Evolutionary conservation across 1,140 invertebrate species (phyloP).

Genomic region (Lepidurus packardi): DNA sequence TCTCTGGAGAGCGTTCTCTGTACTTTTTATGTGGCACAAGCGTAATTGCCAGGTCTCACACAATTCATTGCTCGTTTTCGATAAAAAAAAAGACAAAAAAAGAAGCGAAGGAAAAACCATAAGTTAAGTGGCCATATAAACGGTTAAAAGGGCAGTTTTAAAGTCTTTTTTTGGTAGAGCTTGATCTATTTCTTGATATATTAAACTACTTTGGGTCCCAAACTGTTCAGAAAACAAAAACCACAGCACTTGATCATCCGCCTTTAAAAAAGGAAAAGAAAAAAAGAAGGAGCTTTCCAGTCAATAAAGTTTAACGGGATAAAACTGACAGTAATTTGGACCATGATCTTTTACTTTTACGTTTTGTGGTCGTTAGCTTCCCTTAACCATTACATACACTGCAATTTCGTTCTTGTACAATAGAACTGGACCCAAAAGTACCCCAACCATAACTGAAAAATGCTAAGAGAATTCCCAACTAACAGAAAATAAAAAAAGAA

Average conservation of each 20-base stretch:
- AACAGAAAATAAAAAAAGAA: too few relatives aligned
- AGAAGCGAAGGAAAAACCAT: too few relatives aligned
- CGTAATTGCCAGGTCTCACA: background rate
- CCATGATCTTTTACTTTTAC: background rate
- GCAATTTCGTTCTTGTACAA: too few relatives aligned
- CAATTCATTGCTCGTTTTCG: background rate
- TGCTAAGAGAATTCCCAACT: too few relatives aligned
- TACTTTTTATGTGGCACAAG: too few relatives aligned
- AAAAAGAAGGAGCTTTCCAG: background rate
- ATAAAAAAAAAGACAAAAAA: background rate
- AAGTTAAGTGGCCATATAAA: too few relatives aligned
- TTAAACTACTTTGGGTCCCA: background rate
- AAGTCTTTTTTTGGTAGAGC: too few relatives aligned
- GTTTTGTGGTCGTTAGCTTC: background rate
- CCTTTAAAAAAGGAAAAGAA: background rate
- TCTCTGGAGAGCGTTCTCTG: too few relatives aligned
- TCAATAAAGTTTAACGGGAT: slow-evolving; percentile 1
- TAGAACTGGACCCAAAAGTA: too few relatives aligned
- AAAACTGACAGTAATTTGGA: background rate
- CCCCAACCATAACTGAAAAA: too few relatives aligned
- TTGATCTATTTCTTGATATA: too few relatives aligned
- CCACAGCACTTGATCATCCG: background rate
- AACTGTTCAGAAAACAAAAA: background rate
- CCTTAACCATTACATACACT: background rate
- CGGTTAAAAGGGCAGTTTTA: too few relatives aligned